These are phyloP conservation scores for Gobiocypris rarus DNA, from an alignment of 2,113 vertebrate species.

Conservation along the genomic window DNA sequence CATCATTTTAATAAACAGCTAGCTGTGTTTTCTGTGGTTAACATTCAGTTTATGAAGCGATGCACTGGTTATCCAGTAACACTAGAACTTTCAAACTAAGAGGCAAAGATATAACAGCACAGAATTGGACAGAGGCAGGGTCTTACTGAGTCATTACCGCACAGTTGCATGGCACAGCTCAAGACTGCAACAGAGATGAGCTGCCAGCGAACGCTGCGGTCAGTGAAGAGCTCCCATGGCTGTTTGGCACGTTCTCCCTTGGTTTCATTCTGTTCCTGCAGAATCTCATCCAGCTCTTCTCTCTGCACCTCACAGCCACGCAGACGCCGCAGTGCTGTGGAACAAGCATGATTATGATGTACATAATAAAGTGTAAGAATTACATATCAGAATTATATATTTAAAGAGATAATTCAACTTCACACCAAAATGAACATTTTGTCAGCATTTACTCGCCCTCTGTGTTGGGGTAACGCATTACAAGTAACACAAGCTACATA, in stretches of 20 bases:
- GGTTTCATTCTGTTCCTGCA: slow-evolving; percentile 79
- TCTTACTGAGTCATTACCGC: slow-evolving; percentile 87
- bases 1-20: not conserved
- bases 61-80: not conserved
- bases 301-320: slow-evolving; percentile 75
- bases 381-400: slow-evolving; percentile 38
- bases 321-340: slow-evolving; percentile 80
- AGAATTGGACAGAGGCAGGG: slow-evolving; percentile 3
- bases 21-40: not conserved
- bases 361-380: not conserved
- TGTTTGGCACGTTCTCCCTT: slow-evolving; percentile 66
- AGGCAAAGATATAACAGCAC: not conserved
- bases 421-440: no score
- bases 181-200: slow-evolving; percentile 80
- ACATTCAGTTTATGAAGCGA: not conserved
- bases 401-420: not conserved
- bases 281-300: slow-evolving; percentile 83
- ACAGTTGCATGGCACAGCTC: slow-evolving; percentile 90
- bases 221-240: slow-evolving; percentile 81
- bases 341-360: slow-evolving; percentile 27
- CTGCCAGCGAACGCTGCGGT: slow-evolving; percentile 79
- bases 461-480: no score
- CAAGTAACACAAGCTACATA: no score
- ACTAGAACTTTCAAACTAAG: not conserved
- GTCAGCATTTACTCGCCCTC: no score